Evolutionary conservation across 2,888 invertebrate species (phyloP).

Genomic region (Leucophenga maculata): DNA sequence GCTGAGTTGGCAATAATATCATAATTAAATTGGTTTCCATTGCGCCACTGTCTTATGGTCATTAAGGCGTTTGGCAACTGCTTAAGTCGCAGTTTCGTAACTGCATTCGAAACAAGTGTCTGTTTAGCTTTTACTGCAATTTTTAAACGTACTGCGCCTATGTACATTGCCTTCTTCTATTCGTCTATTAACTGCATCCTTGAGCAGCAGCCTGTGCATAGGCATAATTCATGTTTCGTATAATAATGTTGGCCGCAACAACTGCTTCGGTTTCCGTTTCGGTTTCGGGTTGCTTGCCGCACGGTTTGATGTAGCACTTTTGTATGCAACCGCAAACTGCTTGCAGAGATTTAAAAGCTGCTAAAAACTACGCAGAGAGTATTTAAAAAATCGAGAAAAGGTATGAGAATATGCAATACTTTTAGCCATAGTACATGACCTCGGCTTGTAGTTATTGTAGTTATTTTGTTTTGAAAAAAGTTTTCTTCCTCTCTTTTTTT

Average conservation of each 20-base stretch:
- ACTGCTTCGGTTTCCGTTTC: slow-evolving; percentile 1
- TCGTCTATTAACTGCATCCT: background rate
- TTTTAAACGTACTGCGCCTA: too few species aligned
- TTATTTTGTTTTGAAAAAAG: background rate
- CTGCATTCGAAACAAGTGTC: too few species aligned
- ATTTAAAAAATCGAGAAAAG: background rate
- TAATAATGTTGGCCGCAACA: background rate
- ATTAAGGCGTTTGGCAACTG: slow-evolving; percentile 5
- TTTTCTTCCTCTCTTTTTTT: background rate
- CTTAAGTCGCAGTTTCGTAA: too few species aligned
- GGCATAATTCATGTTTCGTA: background rate
- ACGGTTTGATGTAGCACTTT: background rate
- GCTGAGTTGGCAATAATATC: slow-evolving; percentile 22
- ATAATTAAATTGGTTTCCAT: slow-evolving; percentile 25
- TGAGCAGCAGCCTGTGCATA: background rate
- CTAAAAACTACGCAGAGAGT: background rate
- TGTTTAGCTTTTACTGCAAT: too few species aligned
- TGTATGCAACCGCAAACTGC: background rate
- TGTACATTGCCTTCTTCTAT: too few species aligned
- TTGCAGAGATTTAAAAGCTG: background rate
- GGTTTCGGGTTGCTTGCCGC: background rate
- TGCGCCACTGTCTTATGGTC: slow-evolving; percentile 24
- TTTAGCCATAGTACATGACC: slow-evolving; percentile 15
- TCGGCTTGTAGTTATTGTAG: slow-evolving; percentile 1
- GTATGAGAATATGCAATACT: background rate